These are phyloP conservation scores for Drosophila ustulata DNA, from an alignment of 2,888 invertebrate genomes.

Conservation along the genomic window DNA sequence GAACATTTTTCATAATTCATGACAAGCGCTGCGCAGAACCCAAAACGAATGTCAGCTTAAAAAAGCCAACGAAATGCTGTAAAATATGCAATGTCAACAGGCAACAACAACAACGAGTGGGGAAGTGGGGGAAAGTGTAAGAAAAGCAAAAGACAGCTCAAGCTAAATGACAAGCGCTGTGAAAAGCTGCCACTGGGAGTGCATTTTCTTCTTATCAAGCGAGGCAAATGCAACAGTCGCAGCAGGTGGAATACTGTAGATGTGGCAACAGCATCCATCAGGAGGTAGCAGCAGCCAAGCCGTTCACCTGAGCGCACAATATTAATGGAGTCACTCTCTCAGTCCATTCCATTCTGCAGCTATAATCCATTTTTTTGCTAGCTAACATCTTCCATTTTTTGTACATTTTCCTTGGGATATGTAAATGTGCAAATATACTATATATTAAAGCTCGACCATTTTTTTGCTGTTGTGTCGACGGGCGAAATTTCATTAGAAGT, in stretches of 20 bases:
- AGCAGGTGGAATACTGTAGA: constrained; percentile 37
- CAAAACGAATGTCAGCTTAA: constrained; percentile 63
- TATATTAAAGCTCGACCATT: constrained; percentile 43
- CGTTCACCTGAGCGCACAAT: constrained; percentile 65
- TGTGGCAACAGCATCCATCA: constrained; percentile 52
- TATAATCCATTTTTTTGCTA: constrained; percentile 41
- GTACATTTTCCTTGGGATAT: constrained; percentile 33
- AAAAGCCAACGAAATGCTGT: constrained; percentile 45
- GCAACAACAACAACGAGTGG: constrained; percentile 11
- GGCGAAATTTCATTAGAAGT: constrained; percentile 68
- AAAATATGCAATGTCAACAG: constrained; percentile 53
- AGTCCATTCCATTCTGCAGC: constrained; percentile 1
- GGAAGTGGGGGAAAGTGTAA: constrained; percentile 6
- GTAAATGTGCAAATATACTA: constrained; percentile 31
- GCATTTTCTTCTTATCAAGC: constrained; percentile 60
- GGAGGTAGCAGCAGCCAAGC: constrained; percentile 26
- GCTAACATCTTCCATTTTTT: constrained; percentile 17
- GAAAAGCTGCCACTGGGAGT: constrained; percentile 64
- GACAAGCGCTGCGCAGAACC: constrained; percentile 27
- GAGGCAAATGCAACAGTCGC: constrained; percentile 32
- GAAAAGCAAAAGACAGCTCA: constrained; percentile 40
- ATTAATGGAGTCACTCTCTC: constrained; percentile 64
- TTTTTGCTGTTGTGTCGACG: constrained; percentile 10
- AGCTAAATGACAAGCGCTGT: constrained; percentile 50
- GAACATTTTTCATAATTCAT: constrained; percentile 58